Evolutionary conservation across 2,888 invertebrate genomes (phyloP), one percentile per base, ranked within the genome.

Genomic region (Psylliodes chrysocephalus): DNA sequence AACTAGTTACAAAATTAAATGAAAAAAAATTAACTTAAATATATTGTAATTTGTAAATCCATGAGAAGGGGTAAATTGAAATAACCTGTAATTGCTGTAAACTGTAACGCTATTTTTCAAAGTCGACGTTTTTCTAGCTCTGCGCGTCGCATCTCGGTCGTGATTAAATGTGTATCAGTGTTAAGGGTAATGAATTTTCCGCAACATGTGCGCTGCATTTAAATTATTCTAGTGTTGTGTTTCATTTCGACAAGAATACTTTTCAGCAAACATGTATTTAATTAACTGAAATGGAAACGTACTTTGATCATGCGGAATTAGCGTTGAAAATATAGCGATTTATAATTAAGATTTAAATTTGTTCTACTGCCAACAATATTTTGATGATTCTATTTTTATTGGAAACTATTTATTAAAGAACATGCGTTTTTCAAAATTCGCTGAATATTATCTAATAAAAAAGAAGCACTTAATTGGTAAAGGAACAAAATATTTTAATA

Each of bases 131-230:
- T 42, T 42, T 42, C 42, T 8, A 18, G 18, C 18, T 7, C 42
- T 6, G 17, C 18, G 17, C 42, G 1, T 18, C 8, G 8, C 42
- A 42, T 42, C 42, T 42, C n/a, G 18, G n/a, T 42, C 42, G 54
- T 54, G 28, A 54, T 42, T 54, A 54, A 54, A 54, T 42, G 40
- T 54, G 42, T 42, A 54, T 54, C 54, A 40, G 40, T 54, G 42
- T 54, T 42, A 54, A 54, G 54, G 54, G 40, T 54, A 40, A 54
- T 54, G 54, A 54, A 54, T 54, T 54, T 54, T 28, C 30, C 42
- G 19, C 40, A 25, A 42, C 54, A 54, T 17, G 54, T 54, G 54
- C 54, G 42, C 7, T 42, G 30, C 15, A 42, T 54, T 42, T 54
- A 42, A 54, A 53, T n/a, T n/a, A n/a, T 40, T 40, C 40, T 25